Base-by-base conservation (phyloP, 1,140 invertebrate species). In the Globodera rostochiensis region DNA sequence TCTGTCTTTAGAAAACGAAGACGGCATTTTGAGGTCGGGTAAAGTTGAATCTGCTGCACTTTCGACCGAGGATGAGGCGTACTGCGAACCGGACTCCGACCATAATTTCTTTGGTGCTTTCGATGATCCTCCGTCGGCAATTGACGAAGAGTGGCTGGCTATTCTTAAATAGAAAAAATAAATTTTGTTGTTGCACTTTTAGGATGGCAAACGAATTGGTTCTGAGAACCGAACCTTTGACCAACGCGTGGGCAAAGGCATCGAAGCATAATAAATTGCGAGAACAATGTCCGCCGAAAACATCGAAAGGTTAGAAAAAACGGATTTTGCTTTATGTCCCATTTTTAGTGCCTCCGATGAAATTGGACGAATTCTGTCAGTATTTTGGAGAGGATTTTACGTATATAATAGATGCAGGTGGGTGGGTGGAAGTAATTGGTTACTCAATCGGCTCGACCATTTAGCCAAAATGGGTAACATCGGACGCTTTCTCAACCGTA, bases 401-500 rank as follows among this genome's bases (percentile, higher is more conserved):
- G 19, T 82, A 79, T 73, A 67, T 80, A 67, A 53, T 82, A 9
- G 81, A 82, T 49, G 81, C 81, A 45, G 73, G 66, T 64, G 75
- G 25, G 21, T 49, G 11, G 25, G 8, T 71, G 5, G 25, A 4
- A 1, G 69, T 9, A 36, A 11, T 71, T 25, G 25, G 25, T 21
- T 47, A 7, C 46, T 69, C 36, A 69, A 71, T 25, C 9, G 4
- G 21, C n/a, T 45, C 25, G 46, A 5, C 9, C 25, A 13, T 71
- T 71, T 71, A 71, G 76, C 76, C 13, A 78, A 78, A 25, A 78
- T 67, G 47, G 81, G 81, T 13, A 82, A 82, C 74, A 82, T 82
- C 80, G 81, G 81, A 69, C 67, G 81, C 7, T 82, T 82, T 53
- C 25, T 82, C 11, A 82, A 82, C 74, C 81, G 57, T 60, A 60